Percentiles rank a stretch among this genome's conserved stretches.
phyloP scores from a whole-genome alignment of 2,797 vertebrate genomes.

The Tadarida brasiliensis region DNA sequence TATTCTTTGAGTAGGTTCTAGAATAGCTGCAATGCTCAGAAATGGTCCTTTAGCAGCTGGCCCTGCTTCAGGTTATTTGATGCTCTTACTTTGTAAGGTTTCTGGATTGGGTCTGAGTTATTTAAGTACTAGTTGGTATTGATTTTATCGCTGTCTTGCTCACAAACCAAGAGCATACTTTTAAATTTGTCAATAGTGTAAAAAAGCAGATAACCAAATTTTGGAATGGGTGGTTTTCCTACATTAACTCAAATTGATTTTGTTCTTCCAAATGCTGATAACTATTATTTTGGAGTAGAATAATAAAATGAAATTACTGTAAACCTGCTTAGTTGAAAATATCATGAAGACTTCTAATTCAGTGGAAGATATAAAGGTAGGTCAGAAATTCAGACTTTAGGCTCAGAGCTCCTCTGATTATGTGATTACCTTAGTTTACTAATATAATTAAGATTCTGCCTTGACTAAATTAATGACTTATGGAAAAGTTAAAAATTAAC shows the following conservation, averaged over 20 bases:
- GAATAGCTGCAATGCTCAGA: neutral
- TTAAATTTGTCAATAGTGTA: neutral
- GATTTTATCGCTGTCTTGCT: neutral
- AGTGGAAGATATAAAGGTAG: neutral
- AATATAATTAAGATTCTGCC: neutral
- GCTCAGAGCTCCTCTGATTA: neutral
- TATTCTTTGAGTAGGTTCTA: neutral
- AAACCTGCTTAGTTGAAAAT: conserved; percentile 4
- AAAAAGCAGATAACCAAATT: neutral
- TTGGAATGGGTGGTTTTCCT: neutral
- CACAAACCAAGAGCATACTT: neutral
- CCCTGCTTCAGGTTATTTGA: neutral
- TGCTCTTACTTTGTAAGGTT: neutral
- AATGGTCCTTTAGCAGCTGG: neutral
- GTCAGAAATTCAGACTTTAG: conserved; percentile 9
- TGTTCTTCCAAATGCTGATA: neutral
- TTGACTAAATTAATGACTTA: neutral
- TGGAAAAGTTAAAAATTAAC: neutral
- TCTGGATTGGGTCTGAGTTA: neutral
- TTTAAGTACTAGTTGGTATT: neutral
- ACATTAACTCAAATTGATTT: conserved; percentile 32
- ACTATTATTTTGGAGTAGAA: neutral
- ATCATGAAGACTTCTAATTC: neutral
- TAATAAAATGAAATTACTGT: neutral
- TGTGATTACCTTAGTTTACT: neutral